A percentile compares a stretch with the other conserved stretches of the same genome.
These are phyloP conservation scores for Pterostichus niger DNA, from an alignment of 2,888 invertebrate species.

Conservation along the genomic window DNA sequence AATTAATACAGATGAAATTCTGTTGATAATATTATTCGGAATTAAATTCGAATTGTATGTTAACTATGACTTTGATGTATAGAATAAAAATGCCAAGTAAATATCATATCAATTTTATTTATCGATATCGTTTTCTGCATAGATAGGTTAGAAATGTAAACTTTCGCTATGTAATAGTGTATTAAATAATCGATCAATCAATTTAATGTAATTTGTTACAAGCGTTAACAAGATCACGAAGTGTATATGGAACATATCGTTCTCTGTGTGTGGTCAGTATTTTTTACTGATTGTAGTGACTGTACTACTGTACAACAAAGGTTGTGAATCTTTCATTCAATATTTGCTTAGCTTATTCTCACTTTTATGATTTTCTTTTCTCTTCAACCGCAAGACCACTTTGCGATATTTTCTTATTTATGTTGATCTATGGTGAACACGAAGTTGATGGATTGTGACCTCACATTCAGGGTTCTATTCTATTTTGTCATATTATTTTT, in stretches of 20 bases:
- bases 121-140: conserved; percentile 31
- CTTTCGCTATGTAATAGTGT: conserved; percentile 62
- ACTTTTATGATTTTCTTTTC: conserved; percentile 36
- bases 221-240: conserved; percentile 51
- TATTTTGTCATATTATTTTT: too few species aligned
- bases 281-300: neutral
- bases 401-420: too few species aligned
- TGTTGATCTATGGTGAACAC: too few species aligned
- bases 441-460: too few species aligned
- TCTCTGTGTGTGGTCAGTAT: conserved; percentile 18
- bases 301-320: neutral
- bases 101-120: conserved; percentile 12
- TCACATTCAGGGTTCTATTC: too few species aligned
- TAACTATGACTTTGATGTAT: neutral
- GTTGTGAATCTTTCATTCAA: conserved; percentile 31
- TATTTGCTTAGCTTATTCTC: conserved; percentile 23
- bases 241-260: conserved; percentile 1
- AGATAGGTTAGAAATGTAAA: conserved; percentile 44
- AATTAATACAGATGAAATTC: conserved; percentile 16
- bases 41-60: neutral
- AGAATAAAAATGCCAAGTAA: too few species aligned
- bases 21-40: neutral
- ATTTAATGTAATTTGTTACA: conserved; percentile 59
- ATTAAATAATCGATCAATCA: conserved; percentile 62
- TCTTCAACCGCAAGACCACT: neutral